These are phyloP conservation scores for Argynnis bischoffii DNA, from an alignment of 2,888 invertebrate genomes.

Conservation along the genomic window DNA sequence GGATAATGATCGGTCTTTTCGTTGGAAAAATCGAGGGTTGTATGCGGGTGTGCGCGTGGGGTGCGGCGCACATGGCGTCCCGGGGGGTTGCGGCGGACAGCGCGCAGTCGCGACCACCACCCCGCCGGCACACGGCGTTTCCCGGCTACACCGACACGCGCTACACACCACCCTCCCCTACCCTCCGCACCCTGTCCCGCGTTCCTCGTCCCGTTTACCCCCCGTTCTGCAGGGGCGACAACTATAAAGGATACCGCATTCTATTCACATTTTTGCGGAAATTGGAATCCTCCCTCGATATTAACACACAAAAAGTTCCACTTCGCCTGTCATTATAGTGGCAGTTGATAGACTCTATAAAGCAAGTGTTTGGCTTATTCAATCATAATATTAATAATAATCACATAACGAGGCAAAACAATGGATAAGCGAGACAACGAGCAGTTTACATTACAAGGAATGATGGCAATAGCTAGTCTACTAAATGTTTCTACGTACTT, in stretches of 20 bases:
- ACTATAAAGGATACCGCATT: conserved; percentile 68
- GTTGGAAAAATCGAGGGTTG: conserved; percentile 44
- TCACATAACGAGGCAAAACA: neutral
- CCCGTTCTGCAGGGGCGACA: conserved; percentile 55
- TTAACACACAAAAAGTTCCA: conserved; percentile 45
- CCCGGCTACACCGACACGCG: conserved; percentile 41
- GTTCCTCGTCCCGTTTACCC: conserved; percentile 40
- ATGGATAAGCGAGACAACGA: neutral
- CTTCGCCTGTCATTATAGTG: conserved; percentile 40
- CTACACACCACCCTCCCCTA: conserved; percentile 41
- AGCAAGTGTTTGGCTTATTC: conserved; percentile 27
- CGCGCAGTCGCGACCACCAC: conserved; percentile 64
- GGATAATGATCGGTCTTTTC: conserved; percentile 66
- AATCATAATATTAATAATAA: conserved; percentile 34
- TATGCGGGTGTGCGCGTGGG: conserved; percentile 45
- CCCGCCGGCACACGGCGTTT: conserved; percentile 44
- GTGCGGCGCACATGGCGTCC: conserved; percentile 57
- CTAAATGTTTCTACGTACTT: neutral
- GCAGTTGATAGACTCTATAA: conserved; percentile 24
- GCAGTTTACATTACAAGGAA: neutral
- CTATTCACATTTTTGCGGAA: conserved; percentile 72
- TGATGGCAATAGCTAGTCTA: neutral
- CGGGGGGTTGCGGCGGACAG: conserved; percentile 52
- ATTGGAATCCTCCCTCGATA: conserved; percentile 66
- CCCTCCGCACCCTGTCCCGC: neutral